Evolutionary conservation across 2,888 invertebrate species (phyloP).

Genomic region (Pachycephus smyrnensis): DNA sequence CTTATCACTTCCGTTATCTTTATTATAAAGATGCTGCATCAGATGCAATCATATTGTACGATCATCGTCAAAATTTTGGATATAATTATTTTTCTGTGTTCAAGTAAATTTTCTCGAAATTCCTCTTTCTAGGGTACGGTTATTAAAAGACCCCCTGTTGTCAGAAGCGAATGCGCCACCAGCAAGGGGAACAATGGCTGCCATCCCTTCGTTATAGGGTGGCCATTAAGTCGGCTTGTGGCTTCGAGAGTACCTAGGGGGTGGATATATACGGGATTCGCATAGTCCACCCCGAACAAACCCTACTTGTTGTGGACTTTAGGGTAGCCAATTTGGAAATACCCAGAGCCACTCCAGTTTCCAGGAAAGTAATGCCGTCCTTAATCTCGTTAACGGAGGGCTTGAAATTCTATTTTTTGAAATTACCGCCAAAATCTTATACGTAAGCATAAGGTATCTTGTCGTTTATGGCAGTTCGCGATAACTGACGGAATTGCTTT

Average conservation of each 20-base stretch:
- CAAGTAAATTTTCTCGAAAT: neutral
- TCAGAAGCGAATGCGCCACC: slow-evolving; percentile 35
- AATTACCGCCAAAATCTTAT: neutral
- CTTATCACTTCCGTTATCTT: neutral
- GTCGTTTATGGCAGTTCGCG: neutral
- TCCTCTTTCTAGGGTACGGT: neutral
- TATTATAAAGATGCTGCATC: neutral
- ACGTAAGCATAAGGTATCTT: neutral
- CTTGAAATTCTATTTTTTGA: neutral
- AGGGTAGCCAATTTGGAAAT: neutral
- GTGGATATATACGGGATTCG: neutral
- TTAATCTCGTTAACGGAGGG: neutral
- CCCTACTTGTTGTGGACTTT: neutral
- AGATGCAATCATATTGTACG: neutral
- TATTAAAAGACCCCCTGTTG: slow-evolving; percentile 4
- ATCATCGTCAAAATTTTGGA: neutral
- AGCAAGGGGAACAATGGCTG: slow-evolving; percentile 34
- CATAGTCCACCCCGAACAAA: neutral
- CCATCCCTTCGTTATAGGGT: slow-evolving; percentile 4
- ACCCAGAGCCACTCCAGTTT: neutral
- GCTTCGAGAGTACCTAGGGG: slow-evolving; percentile 1
- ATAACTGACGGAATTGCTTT: neutral
- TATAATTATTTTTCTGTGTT: neutral
- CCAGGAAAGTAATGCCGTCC: neutral
- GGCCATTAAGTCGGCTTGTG: slow-evolving; percentile 2